phyloP scores from a whole-genome alignment of 2,888 invertebrate genomes.

The Hofmannophila pseudospretella region DNA sequence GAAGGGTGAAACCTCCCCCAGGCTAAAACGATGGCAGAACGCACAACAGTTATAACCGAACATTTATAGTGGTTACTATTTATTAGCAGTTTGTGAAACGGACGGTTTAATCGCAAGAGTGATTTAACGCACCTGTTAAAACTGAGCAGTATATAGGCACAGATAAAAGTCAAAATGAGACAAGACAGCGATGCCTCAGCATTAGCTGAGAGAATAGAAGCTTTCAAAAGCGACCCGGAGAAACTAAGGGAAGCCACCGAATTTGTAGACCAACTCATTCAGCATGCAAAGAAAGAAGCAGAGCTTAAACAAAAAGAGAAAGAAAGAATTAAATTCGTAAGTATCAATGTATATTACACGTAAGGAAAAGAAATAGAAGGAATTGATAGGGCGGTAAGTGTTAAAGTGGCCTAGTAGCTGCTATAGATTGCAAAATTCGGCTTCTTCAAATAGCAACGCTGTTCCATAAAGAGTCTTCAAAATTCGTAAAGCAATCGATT shows the following conservation, averaged over 20 bases:
- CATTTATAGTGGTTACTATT: constrained; percentile 23
- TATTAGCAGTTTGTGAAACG: constrained; percentile 31
- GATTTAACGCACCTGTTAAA: constrained; percentile 18
- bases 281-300: constrained; percentile 79
- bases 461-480: constrained; percentile 19
- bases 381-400: constrained; percentile 75
- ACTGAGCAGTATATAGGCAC: constrained; percentile 1
- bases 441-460: constrained; percentile 57
- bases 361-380: constrained; percentile 56
- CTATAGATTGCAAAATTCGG: constrained; percentile 56
- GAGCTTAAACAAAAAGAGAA: constrained; percentile 76
- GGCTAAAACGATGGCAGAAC: constrained; percentile 26
- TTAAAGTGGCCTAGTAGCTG: constrained; percentile 51
- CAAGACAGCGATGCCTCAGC: constrained; percentile 54
- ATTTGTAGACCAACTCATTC: constrained; percentile 79
- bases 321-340: constrained; percentile 78
- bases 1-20: constrained; percentile 25
- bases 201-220: constrained; percentile 70
- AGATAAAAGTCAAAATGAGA: constrained; percentile 45
- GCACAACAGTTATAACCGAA: constrained; percentile 13
- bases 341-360: constrained; percentile 71
- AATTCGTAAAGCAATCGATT: constrained; percentile 20
- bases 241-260: constrained; percentile 77
- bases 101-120: constrained; percentile 19
- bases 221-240: constrained; percentile 78